Evolutionary conservation across 2,888 invertebrate species (phyloP).

Genomic region (Podabrus alpinus): DNA sequence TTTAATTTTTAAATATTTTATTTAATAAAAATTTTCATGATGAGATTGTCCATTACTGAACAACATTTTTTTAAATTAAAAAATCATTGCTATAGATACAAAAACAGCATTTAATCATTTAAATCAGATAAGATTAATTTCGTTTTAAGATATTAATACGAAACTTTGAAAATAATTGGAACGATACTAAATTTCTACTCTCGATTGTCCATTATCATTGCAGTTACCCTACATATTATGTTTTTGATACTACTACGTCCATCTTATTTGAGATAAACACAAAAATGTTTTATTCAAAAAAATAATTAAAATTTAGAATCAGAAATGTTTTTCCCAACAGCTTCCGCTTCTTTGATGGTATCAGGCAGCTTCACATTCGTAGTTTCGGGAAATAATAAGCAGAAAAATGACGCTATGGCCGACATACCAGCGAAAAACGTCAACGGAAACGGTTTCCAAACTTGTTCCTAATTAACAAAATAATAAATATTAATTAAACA

Average conservation of each 20-base stretch:
- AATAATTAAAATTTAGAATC: neutral
- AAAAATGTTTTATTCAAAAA: neutral
- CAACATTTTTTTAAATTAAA: too few species aligned
- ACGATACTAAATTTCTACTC: too few species aligned
- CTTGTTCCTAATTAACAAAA: constrained; percentile 43
- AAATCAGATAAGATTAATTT: too few species aligned
- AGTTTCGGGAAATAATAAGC: constrained; percentile 72
- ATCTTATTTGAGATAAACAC: neutral
- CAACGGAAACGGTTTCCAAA: constrained; percentile 62
- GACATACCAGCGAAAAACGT: constrained; percentile 68
- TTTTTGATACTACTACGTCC: neutral
- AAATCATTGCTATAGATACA: too few species aligned
- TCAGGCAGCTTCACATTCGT: constrained; percentile 67
- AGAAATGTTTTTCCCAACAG: constrained; percentile 48
- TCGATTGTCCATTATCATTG: too few species aligned
- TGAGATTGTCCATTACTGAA: too few species aligned
- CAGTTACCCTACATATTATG: too few species aligned
- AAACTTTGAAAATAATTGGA: too few species aligned
- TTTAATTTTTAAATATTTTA: too few species aligned
- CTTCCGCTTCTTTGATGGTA: constrained; percentile 71
- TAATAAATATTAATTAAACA: neutral
- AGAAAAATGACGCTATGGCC: constrained; percentile 63
- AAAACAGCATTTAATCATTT: too few species aligned
- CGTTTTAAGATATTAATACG: too few species aligned
- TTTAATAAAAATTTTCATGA: too few species aligned